These are phyloP conservation scores for Spheniscus mendiculus DNA, from an alignment of 2,113 vertebrate genomes.

Conservation along the genomic window DNA sequence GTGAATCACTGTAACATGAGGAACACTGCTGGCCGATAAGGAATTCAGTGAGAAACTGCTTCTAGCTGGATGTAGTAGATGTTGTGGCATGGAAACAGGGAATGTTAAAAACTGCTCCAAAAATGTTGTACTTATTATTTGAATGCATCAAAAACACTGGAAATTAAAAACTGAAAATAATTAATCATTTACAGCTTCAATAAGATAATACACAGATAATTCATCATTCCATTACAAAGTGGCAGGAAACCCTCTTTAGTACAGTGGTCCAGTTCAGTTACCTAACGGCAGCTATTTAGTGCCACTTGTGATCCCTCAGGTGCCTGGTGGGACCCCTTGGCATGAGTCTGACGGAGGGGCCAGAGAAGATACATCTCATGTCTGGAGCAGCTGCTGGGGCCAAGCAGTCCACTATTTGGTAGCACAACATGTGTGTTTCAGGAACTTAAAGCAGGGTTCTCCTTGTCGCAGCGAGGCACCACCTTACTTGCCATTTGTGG, in stretches of 20 bases:
- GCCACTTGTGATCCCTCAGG: background rate
- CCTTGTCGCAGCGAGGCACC: rapidly evolving
- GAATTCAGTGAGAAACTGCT: background rate
- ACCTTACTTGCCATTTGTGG: background rate
- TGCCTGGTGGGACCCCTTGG: background rate
- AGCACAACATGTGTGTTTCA: rapidly evolving
- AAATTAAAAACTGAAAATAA: background rate
- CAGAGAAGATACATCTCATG: background rate
- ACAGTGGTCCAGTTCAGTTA: background rate
- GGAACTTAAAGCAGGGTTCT: background rate
- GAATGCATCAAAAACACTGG: background rate
- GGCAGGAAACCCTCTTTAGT: background rate
- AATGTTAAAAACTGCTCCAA: background rate
- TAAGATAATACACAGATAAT: background rate
- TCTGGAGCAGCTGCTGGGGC: background rate
- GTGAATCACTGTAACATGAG: background rate
- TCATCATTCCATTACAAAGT: background rate
- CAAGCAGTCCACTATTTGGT: background rate
- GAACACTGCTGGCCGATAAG: background rate
- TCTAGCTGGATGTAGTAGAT: background rate
- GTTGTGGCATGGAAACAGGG: background rate
- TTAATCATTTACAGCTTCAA: background rate
- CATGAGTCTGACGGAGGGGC: background rate
- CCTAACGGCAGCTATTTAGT: background rate
- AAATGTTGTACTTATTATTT: background rate